A percentile compares a stretch with the other conserved stretches of the same genome.
phyloP scores from a whole-genome alignment of 30 jellyfish, hydroid and myxozoan genomes.

The Sanderia malayensis region DNA sequence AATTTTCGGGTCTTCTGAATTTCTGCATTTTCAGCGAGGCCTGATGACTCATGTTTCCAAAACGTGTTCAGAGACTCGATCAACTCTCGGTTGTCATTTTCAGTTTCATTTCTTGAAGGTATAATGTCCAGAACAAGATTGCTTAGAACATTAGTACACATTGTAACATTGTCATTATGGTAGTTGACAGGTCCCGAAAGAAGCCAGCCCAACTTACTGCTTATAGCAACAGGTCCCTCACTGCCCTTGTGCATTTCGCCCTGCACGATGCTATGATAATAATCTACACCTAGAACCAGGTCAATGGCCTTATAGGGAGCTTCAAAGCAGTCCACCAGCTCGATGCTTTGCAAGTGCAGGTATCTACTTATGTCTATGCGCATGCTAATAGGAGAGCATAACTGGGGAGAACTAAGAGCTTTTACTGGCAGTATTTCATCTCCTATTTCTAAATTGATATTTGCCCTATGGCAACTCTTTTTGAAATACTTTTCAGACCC shows the following conservation, averaged over 20 bases:
- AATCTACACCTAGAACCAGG: slow-evolving; percentile 40
- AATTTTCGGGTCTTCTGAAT: slow-evolving; percentile 10
- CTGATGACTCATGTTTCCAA: slow-evolving; percentile 41
- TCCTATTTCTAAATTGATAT: background rate
- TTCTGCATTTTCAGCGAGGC: slow-evolving; percentile 11
- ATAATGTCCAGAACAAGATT: slow-evolving; percentile 21
- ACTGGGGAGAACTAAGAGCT: background rate
- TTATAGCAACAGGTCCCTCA: slow-evolving; percentile 54
- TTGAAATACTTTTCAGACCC: slow-evolving; percentile 3
- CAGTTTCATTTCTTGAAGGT: slow-evolving; percentile 14
- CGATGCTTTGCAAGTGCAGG: background rate
- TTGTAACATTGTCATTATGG: background rate
- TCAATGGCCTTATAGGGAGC: slow-evolving; percentile 1
- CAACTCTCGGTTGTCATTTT: slow-evolving; percentile 30
- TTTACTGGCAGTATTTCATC: background rate
- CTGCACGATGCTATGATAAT: slow-evolving; percentile 19
- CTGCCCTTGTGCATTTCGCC: slow-evolving; percentile 40
- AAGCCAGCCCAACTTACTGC: slow-evolving; percentile 64
- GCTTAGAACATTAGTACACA: slow-evolving; percentile 33
- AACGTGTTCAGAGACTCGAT: slow-evolving; percentile 32
- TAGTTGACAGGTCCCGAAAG: slow-evolving; percentile 28
- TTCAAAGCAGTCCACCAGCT: background rate
- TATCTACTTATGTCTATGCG: background rate
- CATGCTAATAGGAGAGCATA: background rate
- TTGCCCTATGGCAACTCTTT: background rate